Percentiles rank a stretch among this genome's conserved stretches.
Evolutionary conservation across 1,140 invertebrate genomes (phyloP).

Genomic region (Polypedilum pembai): DNA sequence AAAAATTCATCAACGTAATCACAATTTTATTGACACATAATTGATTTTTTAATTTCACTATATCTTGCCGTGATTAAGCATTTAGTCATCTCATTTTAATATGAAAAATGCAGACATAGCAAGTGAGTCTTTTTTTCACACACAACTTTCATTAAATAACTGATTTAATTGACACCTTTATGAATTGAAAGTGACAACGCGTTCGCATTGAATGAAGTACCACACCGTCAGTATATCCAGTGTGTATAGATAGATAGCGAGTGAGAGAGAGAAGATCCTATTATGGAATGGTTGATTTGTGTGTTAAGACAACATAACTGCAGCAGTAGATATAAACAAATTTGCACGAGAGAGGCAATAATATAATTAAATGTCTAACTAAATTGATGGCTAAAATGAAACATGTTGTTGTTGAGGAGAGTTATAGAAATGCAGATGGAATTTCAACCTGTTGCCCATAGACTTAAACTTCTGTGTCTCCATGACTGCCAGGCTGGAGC

Average conservation of each 20-base stretch:
- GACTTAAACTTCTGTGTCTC: not conserved
- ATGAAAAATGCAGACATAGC: too few species aligned
- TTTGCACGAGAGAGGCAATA: not conserved
- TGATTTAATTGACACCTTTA: conserved; percentile 18
- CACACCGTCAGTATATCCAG: not conserved
- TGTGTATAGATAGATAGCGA: not conserved
- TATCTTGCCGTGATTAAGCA: not conserved
- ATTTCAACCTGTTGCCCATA: conserved; percentile 11
- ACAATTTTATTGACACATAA: not conserved
- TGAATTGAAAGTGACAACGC: conserved; percentile 8
- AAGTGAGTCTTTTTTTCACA: not conserved
- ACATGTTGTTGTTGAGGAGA: not conserved
- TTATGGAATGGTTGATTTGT: conserved; percentile 12
- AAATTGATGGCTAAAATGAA: conserved; percentile 6
- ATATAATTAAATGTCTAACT: conserved; percentile 19
- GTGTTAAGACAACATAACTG: conserved; percentile 12
- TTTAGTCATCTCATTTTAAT: too few species aligned
- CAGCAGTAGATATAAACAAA: not conserved
- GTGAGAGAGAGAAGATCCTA: not conserved
- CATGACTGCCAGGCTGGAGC: not conserved
- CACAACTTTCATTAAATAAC: conserved; percentile 18
- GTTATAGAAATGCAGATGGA: not conserved
- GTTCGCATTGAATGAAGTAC: too few species aligned
- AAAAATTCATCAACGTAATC: not conserved
- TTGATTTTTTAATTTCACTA: conserved; percentile 1